phyloP scores from a whole-genome alignment of 2,797 vertebrate species.

The Pseudochaenichthys georgianus region DNA sequence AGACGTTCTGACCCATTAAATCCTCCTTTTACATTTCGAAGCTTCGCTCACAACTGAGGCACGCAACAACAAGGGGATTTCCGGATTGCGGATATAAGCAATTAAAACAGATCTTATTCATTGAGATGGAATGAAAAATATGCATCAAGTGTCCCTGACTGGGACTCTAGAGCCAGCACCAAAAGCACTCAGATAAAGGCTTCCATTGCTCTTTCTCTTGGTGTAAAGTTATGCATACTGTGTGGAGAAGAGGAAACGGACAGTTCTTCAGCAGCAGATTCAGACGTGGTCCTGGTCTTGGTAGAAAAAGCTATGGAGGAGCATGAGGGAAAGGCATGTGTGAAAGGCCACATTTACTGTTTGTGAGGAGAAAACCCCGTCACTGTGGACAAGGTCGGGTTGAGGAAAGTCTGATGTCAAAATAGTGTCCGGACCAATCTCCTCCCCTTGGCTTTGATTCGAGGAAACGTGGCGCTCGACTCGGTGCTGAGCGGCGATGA shows the following conservation, averaged over 20 bases:
- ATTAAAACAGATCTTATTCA: conserved; percentile 28
- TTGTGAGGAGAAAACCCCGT: conserved; percentile 1
- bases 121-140: conserved; percentile 39
- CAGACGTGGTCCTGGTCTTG: conserved; percentile 31
- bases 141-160: conserved; percentile 46
- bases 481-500: conserved; percentile 75
- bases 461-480: conserved; percentile 90
- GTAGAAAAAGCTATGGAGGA: conserved; percentile 40
- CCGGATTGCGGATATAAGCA: conserved; percentile 8
- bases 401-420: conserved; percentile 62
- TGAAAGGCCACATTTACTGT: conserved; percentile 56
- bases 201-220: conserved; percentile 32
- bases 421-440: conserved; percentile 88
- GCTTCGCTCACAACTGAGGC: conserved; percentile 37
- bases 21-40: conserved; percentile 20
- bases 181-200: conserved; percentile 35
- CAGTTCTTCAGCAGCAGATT: conserved; percentile 38
- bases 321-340: conserved; percentile 45
- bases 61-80: conserved; percentile 33
- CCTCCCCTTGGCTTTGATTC: conserved; percentile 91
- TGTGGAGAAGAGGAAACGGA: conserved; percentile 19
- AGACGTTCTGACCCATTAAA: conserved; percentile 11
- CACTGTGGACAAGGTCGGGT: conserved; percentile 11
- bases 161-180: conserved; percentile 56
- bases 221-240: conserved; percentile 34